Evolutionary conservation across 2,888 invertebrate species (phyloP).

Genomic region (Eremobia ochroleuca): DNA sequence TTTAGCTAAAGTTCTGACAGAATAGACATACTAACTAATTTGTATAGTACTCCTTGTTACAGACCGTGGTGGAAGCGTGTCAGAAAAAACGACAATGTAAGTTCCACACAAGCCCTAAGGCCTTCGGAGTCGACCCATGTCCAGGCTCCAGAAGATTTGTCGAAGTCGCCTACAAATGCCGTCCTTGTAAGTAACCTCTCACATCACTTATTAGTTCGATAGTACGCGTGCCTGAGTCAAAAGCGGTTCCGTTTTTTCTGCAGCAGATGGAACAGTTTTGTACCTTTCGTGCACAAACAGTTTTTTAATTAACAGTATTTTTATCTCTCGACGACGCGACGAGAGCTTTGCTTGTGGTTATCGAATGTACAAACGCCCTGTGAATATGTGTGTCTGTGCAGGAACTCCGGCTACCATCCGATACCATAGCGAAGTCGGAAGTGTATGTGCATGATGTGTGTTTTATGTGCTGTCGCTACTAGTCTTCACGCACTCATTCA

Average conservation of each 20-base stretch:
- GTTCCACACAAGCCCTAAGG: constrained; percentile 96
- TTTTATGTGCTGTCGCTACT: neutral
- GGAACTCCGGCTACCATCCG: neutral
- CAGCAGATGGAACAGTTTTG: neutral
- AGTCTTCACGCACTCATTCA: too few relatives aligned
- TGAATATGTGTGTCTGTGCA: neutral
- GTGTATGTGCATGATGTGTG: neutral
- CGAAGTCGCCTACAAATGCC: constrained; percentile 98
- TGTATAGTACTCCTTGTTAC: constrained; percentile 96
- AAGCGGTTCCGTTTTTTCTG: neutral
- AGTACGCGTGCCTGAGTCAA: neutral
- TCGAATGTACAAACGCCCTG: neutral
- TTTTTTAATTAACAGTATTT: neutral
- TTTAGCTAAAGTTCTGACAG: constrained; percentile 55
- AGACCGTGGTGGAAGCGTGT: constrained; percentile 98
- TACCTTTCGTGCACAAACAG: neutral
- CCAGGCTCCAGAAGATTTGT: constrained; percentile 97
- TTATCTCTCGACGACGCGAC: neutral
- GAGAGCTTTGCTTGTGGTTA: neutral
- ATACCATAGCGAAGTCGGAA: neutral
- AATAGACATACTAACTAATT: constrained; percentile 86
- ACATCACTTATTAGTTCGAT: neutral
- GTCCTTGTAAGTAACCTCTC: constrained; percentile 96
- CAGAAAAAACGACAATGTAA: constrained; percentile 98
- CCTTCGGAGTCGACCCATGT: constrained; percentile 97